Conservation (phyloP, 2,797 vertebrate genomes). For the Sebastes cheni region DNA sequence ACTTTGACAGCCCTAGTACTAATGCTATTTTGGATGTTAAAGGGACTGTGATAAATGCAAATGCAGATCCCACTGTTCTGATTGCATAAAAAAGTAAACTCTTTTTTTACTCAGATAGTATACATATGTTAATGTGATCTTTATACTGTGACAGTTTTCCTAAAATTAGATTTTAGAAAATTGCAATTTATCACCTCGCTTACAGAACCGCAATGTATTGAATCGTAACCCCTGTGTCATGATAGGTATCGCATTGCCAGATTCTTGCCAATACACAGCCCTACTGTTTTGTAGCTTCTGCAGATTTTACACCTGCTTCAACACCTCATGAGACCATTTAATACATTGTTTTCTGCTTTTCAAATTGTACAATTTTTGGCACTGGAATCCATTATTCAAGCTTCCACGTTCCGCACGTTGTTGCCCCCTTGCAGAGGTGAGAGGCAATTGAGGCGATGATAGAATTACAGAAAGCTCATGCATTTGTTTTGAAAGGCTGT, state of each 20-base stretch:
- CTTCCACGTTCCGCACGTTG: not conserved
- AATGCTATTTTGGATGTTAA: too few relatives aligned
- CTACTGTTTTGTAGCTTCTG: not conserved
- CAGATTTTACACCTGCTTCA: not conserved
- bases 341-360: not conserved
- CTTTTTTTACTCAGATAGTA: too few relatives aligned
- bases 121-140: too few relatives aligned
- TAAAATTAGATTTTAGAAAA: too few relatives aligned
- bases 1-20: too few relatives aligned
- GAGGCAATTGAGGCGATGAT: not conserved
- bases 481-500: not conserved
- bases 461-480: not conserved
- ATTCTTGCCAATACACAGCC: not conserved
- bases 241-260: not conserved
- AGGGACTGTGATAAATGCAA: too few relatives aligned
- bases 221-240: not conserved
- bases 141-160: too few relatives aligned
- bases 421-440: not conserved
- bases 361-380: not conserved
- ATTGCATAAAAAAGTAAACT: not conserved
- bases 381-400: not conserved
- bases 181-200: too few relatives aligned
- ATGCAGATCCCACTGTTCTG: not conserved
- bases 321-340: not conserved
- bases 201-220: not conserved